Percentiles rank a stretch among this genome's conserved stretches.
Evolutionary conservation across 2,113 vertebrate genomes (phyloP).

Genomic region (Danio rerio): DNA sequence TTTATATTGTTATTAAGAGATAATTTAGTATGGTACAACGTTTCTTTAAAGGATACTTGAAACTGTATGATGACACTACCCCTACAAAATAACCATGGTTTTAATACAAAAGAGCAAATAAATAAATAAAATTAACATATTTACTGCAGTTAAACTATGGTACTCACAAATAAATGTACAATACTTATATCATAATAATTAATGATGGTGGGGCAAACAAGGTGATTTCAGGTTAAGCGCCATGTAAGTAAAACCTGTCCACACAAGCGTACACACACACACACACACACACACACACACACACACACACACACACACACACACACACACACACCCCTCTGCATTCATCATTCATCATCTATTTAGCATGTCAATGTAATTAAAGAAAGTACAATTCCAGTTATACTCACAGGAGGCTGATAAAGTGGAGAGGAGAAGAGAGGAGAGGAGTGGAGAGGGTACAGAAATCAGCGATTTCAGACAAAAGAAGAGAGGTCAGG

Average conservation of each 20-base stretch:
- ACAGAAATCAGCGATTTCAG: background rate
- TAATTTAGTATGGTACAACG: no score
- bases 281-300: background rate
- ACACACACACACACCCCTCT: background rate
- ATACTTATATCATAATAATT: no score
- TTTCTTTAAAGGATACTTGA: no score
- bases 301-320: conserved; percentile 33
- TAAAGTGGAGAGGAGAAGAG: conserved; percentile 3
- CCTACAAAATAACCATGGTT: no score
- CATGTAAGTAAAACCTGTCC: background rate
- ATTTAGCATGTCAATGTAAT: conserved; percentile 49
- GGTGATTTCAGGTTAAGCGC: background rate
- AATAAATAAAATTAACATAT: no score
- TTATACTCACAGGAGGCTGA: conserved; percentile 57
- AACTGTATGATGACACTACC: no score
- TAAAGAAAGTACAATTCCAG: conserved; percentile 20
- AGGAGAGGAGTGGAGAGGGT: conserved; percentile 46
- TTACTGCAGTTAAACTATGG: no score
- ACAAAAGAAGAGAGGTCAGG: background rate
- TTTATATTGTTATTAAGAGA: no score
- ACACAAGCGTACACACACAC: conserved; percentile 3
- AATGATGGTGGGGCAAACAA: background rate
- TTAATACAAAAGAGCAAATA: no score
- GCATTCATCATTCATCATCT: conserved; percentile 60
- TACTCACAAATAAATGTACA: no score